Conservation (phyloP, 2,797 vertebrate genomes). For the Thaleichthys pacificus region DNA sequence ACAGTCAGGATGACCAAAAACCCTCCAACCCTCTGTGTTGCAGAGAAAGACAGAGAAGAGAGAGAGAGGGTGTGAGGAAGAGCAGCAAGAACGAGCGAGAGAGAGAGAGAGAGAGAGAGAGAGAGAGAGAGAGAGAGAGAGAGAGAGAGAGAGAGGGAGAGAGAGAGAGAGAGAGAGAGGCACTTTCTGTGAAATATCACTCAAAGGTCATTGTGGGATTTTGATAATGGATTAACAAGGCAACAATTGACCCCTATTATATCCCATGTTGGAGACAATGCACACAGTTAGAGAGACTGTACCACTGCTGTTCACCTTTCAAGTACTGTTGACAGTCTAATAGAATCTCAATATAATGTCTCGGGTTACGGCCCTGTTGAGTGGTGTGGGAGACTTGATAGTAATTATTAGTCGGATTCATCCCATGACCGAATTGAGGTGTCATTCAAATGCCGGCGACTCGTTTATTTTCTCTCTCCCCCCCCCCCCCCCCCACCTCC, state of each 20-base stretch:
- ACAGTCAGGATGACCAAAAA: neutral
- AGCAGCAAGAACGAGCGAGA: no score
- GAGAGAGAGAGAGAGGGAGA: neutral
- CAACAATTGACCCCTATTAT: neutral
- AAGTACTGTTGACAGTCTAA: neutral
- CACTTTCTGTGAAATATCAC: constrained; percentile 1
- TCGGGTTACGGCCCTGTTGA: neutral
- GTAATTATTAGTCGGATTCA: constrained; percentile 1
- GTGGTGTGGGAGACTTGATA: neutral
- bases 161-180: no score
- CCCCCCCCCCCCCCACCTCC: neutral
- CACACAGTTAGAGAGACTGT: neutral
- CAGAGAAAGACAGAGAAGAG: neutral
- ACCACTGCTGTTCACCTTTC: neutral
- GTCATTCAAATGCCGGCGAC: constrained; percentile 10
- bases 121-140: neutral
- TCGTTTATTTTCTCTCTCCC: neutral
- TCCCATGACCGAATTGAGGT: constrained; percentile 8
- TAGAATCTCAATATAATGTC: neutral
- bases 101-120: no score
- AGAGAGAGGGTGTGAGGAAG: no score
- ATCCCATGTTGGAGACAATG: neutral
- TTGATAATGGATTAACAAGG: neutral
- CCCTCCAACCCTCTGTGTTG: neutral
- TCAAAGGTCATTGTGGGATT: constrained; percentile 19